phyloP scores from a whole-genome alignment of 2,888 invertebrate species.

The Polymixis lichenea region DNA sequence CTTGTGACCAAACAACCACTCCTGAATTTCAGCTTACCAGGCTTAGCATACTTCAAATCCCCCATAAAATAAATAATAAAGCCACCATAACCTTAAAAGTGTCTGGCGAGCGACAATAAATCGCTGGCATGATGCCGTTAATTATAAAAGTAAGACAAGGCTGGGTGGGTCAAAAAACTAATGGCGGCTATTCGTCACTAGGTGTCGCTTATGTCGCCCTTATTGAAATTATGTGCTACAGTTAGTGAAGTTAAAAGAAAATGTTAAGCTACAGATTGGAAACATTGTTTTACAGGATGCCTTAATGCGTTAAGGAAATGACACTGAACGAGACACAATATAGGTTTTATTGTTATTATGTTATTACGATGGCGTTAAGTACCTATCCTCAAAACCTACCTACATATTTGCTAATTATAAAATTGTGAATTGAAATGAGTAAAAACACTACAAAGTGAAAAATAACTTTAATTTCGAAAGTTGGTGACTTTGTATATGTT shows the following conservation, averaged over 20 bases:
- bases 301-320: too few species aligned
- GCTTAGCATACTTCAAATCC: slow-evolving; percentile 30
- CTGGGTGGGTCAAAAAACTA: slow-evolving; percentile 61
- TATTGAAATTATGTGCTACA: slow-evolving; percentile 39
- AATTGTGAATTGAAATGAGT: neutral
- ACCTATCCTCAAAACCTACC: neutral
- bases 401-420: neutral
- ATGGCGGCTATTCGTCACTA: slow-evolving; percentile 63
- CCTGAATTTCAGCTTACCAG: slow-evolving; percentile 25
- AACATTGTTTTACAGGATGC: neutral
- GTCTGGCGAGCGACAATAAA: slow-evolving; percentile 58
- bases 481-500: too few species aligned
- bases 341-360: too few species aligned
- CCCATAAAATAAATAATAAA: slow-evolving; percentile 52
- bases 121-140: slow-evolving; percentile 59
- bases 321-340: too few species aligned
- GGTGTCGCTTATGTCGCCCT: slow-evolving; percentile 55
- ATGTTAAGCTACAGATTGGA: neutral
- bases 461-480: too few species aligned
- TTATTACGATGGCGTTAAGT: too few species aligned
- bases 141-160: slow-evolving; percentile 63
- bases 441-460: too few species aligned
- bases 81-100: slow-evolving; percentile 48
- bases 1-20: neutral
- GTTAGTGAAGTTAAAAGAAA: slow-evolving; percentile 2